phyloP scores from a whole-genome alignment of 2,797 vertebrate species.

The Astyanax mexicanus region DNA sequence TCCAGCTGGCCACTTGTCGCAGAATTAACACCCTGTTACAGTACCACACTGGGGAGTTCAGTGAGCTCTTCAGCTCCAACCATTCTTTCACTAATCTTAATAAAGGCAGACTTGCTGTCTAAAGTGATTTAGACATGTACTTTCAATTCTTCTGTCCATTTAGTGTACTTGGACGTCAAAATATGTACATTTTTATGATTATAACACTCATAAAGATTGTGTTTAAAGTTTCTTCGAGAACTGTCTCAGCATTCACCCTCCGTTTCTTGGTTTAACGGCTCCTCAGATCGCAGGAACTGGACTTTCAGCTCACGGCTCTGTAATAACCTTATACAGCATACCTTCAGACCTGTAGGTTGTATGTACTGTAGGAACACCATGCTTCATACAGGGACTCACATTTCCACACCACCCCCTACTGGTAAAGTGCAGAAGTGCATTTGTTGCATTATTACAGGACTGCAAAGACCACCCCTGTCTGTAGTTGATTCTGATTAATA shows the following conservation, averaged over 20 bases:
- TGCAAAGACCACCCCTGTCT: not conserved
- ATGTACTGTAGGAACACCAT: not conserved
- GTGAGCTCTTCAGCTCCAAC: too few relatives aligned
- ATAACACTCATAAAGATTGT: not conserved
- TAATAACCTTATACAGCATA: not conserved
- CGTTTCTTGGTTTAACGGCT: not conserved
- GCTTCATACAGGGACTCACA: constrained; percentile 7
- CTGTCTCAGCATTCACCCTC: not conserved
- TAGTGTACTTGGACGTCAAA: too few relatives aligned
- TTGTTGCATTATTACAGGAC: not conserved
- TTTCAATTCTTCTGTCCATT: too few relatives aligned
- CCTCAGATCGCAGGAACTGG: not conserved
- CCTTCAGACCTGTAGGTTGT: not conserved
- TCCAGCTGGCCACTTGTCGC: too few relatives aligned
- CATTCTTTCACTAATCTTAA: too few relatives aligned
- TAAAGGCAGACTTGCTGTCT: too few relatives aligned
- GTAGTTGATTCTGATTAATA: too few relatives aligned
- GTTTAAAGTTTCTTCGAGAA: not conserved
- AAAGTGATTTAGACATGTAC: too few relatives aligned
- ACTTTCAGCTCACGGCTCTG: not conserved
- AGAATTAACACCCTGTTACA: too few relatives aligned
- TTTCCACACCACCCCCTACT: constrained; percentile 67
- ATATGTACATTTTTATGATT: too few relatives aligned
- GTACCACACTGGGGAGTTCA: too few relatives aligned
- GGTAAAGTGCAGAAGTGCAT: constrained; percentile 46